phyloP scores from a whole-genome alignment of 2,888 invertebrate species.

The Athalia cordata region DNA sequence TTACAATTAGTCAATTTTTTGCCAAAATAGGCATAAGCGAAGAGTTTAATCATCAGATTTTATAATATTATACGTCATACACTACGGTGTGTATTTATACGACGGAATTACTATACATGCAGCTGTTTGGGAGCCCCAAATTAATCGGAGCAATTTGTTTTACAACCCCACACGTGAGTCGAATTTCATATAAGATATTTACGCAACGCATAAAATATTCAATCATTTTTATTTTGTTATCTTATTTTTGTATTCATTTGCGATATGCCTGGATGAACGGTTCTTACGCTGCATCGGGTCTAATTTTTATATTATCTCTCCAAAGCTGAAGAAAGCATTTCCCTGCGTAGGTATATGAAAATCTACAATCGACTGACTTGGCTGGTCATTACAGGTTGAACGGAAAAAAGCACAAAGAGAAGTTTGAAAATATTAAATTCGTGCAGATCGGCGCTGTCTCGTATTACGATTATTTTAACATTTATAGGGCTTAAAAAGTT shows the following conservation, averaged over 20 bases:
- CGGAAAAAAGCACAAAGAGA: neutral
- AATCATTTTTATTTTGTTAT: too few species aligned
- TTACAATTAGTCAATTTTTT: slow-evolving; percentile 32
- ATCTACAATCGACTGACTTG: neutral
- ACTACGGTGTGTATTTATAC: neutral
- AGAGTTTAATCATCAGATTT: neutral
- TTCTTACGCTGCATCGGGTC: too few species aligned
- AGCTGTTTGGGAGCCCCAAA: too few species aligned
- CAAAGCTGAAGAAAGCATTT: neutral
- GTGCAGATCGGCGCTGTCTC: slow-evolving; percentile 23
- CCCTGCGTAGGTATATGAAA: neutral
- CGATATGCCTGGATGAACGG: too few species aligned
- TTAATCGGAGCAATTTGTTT: too few species aligned
- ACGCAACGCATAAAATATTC: too few species aligned
- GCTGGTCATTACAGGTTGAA: neutral
- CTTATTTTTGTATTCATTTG: too few species aligned
- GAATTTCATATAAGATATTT: too few species aligned
- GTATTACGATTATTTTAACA: neutral
- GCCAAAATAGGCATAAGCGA: slow-evolving; percentile 37
- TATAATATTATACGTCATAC: neutral
- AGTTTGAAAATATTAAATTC: slow-evolving; percentile 1
- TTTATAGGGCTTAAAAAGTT: slow-evolving; percentile 5
- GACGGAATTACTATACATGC: neutral
- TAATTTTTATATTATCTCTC: too few species aligned
- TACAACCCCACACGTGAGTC: too few species aligned